Evolutionary conservation across 1,140 invertebrate species (phyloP).

Genomic region (Cepaea nemoralis): DNA sequence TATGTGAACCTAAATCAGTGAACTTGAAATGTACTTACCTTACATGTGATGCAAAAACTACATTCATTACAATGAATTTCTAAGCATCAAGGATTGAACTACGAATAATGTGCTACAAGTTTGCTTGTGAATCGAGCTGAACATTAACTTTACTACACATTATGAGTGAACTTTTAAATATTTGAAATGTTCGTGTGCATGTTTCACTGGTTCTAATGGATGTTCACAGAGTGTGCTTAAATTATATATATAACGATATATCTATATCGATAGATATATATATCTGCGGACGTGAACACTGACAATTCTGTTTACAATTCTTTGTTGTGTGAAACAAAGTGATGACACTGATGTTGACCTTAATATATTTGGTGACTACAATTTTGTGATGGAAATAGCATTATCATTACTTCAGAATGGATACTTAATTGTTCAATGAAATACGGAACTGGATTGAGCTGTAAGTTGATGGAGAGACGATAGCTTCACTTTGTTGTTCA

Average conservation of each 20-base stretch:
- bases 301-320: neutral
- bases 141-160: neutral
- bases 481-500: neutral
- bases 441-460: neutral
- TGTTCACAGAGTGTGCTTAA: neutral
- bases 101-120: neutral
- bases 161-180: neutral
- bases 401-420: neutral
- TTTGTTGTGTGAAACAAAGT: too few relatives aligned
- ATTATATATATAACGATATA: too few relatives aligned
- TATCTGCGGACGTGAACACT: neutral
- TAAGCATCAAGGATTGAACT: neutral
- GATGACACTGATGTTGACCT: too few relatives aligned
- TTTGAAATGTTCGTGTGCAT: neutral
- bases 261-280: too few relatives aligned
- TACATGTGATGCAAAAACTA: neutral
- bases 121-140: neutral
- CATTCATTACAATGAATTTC: neutral
- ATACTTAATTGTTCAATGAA: neutral
- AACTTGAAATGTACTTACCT: neutral
- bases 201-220: neutral
- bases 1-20: neutral
- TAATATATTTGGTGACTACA: too few relatives aligned
- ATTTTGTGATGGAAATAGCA: neutral
- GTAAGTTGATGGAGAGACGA: neutral